A percentile compares a stretch with the other conserved stretches of the same genome.
phyloP scores from a whole-genome alignment of 2,113 vertebrate species.

The Furnarius figulus region DNA sequence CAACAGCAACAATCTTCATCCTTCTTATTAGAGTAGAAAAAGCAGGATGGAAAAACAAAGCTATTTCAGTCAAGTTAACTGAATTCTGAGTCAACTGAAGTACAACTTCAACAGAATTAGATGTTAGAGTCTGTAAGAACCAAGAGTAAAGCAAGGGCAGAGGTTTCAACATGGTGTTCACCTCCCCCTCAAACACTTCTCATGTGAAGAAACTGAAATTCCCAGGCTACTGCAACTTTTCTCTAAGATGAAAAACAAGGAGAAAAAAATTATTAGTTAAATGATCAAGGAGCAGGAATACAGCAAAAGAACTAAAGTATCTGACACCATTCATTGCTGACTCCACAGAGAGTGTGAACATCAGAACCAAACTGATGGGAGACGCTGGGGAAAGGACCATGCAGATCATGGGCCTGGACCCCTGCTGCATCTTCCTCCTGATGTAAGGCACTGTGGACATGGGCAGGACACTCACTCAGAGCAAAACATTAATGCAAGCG shows the following conservation, averaged over 20 bases:
- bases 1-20: not conserved
- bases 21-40: not conserved
- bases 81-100: not conserved
- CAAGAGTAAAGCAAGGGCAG: not conserved
- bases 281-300: not conserved
- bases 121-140: not conserved
- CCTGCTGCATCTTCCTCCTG: not conserved
- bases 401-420: not conserved
- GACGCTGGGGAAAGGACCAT: not conserved
- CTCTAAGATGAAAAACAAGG: not conserved
- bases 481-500: not conserved
- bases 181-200: not conserved
- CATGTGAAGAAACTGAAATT: not conserved
- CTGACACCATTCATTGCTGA: not conserved
- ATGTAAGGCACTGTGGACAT: not conserved
- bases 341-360: not conserved
- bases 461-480: not conserved
- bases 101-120: conserved; percentile 1
- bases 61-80: not conserved
- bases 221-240: not conserved
- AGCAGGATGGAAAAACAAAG: not conserved
- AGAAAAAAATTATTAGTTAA: not conserved
- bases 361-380: not conserved
- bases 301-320: not conserved
- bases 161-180: not conserved